Evolutionary conservation across 2,888 invertebrate species (phyloP).

Genomic region (Cylloceria caligata): DNA sequence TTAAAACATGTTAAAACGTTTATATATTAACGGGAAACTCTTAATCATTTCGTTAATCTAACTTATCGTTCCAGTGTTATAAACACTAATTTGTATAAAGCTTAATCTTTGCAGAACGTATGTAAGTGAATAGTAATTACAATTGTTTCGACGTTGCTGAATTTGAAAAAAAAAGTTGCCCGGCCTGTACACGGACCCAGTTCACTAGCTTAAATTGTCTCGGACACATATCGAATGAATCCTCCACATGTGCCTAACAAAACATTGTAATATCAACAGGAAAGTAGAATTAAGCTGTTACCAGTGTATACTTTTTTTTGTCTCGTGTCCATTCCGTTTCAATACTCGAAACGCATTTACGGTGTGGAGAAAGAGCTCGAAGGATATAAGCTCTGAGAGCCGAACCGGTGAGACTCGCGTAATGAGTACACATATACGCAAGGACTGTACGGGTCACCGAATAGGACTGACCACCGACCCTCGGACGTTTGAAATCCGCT

Average conservation of each 20-base stretch:
- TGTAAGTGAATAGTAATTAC: background rate
- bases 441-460: slow-evolving; percentile 1
- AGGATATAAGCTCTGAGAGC: background rate
- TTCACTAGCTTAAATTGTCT: background rate
- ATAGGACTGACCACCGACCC: slow-evolving; percentile 28
- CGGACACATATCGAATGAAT: slow-evolving; percentile 5
- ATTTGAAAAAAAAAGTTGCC: background rate
- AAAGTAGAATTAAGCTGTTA: slow-evolving; percentile 20
- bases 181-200: background rate
- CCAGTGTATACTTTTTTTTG: slow-evolving; percentile 16
- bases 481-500: slow-evolving; percentile 52
- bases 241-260: background rate
- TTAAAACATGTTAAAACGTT: no score
- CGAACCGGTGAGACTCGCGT: slow-evolving; percentile 56
- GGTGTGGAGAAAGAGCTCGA: background rate
- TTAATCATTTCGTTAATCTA: no score
- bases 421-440: slow-evolving; percentile 41
- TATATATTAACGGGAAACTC: no score
- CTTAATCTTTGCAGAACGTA: no score
- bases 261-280: slow-evolving; percentile 31
- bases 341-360: slow-evolving; percentile 19
- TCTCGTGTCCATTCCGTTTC: slow-evolving; percentile 2
- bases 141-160: background rate
- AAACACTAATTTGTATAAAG: background rate
- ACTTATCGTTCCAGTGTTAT: background rate